phyloP scores from a whole-genome alignment of 2,113 vertebrate species.

The Neopipo cinnamomea region DNA sequence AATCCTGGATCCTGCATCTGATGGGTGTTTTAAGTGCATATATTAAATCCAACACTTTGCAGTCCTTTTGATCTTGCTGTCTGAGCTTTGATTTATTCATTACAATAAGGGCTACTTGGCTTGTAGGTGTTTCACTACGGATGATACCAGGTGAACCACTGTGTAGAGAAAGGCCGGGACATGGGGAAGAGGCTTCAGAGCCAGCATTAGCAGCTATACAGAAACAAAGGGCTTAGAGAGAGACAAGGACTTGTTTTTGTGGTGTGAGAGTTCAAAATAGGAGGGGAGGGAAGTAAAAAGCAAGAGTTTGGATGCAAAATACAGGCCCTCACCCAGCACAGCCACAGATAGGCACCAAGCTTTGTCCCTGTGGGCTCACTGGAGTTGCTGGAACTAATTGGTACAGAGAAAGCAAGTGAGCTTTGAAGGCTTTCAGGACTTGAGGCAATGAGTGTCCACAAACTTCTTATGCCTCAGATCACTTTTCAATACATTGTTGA shows the following conservation, averaged over 20 bases:
- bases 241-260: background rate
- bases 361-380: background rate
- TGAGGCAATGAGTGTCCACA: background rate
- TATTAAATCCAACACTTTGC: background rate
- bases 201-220: background rate
- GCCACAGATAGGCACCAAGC: fast-evolving
- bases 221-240: background rate
- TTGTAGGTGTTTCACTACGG: background rate
- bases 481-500: background rate
- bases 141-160: background rate
- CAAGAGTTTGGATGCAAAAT: background rate
- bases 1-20: background rate
- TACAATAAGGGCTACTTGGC: background rate
- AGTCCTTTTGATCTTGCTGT: background rate
- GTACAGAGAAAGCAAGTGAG: background rate
- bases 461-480: background rate
- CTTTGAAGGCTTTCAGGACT: background rate
- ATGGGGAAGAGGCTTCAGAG: background rate
- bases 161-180: background rate
- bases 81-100: background rate
- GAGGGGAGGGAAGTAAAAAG: background rate
- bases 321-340: background rate
- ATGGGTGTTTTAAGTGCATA: background rate
- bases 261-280: background rate
- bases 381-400: background rate